phyloP scores from a whole-genome alignment of 2,888 invertebrate species.

The Troglohyphantes excavatus region DNA sequence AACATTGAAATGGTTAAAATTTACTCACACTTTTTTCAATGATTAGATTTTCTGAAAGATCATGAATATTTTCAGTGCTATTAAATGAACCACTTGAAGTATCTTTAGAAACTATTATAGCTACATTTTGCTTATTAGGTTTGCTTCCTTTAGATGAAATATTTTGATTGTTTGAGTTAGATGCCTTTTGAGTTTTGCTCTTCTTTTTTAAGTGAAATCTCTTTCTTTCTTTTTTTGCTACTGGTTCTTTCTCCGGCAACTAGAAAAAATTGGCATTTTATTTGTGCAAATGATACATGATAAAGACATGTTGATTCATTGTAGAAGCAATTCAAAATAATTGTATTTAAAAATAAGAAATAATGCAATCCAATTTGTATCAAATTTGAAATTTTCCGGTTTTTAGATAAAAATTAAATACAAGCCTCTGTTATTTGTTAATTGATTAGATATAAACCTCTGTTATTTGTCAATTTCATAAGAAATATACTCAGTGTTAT shows the following conservation, averaged over 20 bases:
- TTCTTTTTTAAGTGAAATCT: conserved; percentile 85
- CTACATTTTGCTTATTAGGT: conserved; percentile 71
- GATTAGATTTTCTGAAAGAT: conserved; percentile 61
- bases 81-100: conserved; percentile 54
- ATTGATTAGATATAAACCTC: too few species aligned
- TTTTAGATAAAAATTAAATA: too few species aligned
- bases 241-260: conserved; percentile 76
- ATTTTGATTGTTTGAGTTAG: conserved; percentile 44
- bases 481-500: too few species aligned
- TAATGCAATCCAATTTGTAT: too few species aligned
- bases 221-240: conserved; percentile 86
- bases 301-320: too few species aligned
- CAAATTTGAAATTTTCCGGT: too few species aligned
- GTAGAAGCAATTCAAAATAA: too few species aligned
- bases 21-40: conserved; percentile 64
- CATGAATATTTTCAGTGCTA: conserved; percentile 72
- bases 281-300: too few species aligned
- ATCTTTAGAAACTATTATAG: conserved; percentile 76
- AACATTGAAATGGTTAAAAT: neutral
- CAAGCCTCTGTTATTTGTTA: too few species aligned
- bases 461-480: too few species aligned
- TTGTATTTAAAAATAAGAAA: too few species aligned
- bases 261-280: conserved; percentile 18
- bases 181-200: conserved; percentile 71
- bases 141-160: conserved; percentile 43